phyloP scores from a whole-genome alignment of 2,888 invertebrate genomes.

The Ectemnius cavifrons region DNA sequence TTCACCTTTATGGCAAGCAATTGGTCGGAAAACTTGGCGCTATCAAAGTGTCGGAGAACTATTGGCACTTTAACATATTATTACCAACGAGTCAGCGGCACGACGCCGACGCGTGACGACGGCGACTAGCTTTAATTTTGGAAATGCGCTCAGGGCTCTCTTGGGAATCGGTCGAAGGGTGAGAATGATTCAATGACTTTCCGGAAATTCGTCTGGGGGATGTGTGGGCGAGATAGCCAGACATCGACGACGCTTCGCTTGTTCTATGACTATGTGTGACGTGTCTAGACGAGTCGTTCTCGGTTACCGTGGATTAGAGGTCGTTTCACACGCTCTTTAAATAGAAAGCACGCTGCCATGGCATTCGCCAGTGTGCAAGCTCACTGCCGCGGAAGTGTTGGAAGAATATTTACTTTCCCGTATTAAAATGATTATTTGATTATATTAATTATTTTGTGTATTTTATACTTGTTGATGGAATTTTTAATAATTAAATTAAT shows the following conservation, averaged over 20 bases:
- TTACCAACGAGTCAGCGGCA: too few relatives aligned
- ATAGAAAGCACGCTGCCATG: slow-evolving; percentile 41
- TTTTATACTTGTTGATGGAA: too few relatives aligned
- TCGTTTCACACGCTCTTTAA: slow-evolving; percentile 23
- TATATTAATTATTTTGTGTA: too few relatives aligned
- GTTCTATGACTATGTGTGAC: slow-evolving; percentile 21
- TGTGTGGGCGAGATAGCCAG: slow-evolving; percentile 44
- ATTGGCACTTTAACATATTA: not conserved
- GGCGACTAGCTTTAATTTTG: slow-evolving; percentile 55
- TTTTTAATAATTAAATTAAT: not conserved
- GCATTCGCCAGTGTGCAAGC: not conserved
- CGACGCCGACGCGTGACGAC: slow-evolving; percentile 10
- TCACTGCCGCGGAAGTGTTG: too few relatives aligned
- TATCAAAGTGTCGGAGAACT: not conserved
- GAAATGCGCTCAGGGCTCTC: slow-evolving; percentile 38
- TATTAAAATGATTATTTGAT: too few relatives aligned
- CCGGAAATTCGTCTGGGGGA: slow-evolving; percentile 38
- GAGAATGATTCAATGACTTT: slow-evolving; percentile 39
- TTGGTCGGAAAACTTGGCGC: not conserved
- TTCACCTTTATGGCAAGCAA: not conserved
- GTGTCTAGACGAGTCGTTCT: slow-evolving; percentile 1
- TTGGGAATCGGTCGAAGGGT: slow-evolving; percentile 11
- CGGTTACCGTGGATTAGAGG: slow-evolving; percentile 27
- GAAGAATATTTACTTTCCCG: too few relatives aligned
- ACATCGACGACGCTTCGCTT: slow-evolving; percentile 29